Evolutionary conservation across 1,140 invertebrate species (phyloP), one percentile per base, ranked within the genome.

Genomic region (Cotesia vestalis): DNA sequence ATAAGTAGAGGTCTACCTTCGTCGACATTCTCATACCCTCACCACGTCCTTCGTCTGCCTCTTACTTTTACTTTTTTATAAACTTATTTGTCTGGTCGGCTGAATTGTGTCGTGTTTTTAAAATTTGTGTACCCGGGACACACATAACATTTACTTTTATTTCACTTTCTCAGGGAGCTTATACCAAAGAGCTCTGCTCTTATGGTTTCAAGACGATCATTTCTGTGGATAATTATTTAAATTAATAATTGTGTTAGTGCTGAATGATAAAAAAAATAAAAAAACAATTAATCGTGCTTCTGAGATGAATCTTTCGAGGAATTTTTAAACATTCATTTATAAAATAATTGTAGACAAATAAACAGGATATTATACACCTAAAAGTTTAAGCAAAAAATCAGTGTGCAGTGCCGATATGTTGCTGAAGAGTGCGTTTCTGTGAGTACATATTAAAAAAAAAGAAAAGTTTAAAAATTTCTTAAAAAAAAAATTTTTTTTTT

Each of bases 1-100:
- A 86, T 85, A 86, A 86, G 84, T 86, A 86, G 83, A 85, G 83
- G 84, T 78, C 79, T 83, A 82, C 80, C 73, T 84, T 84, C 82
- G 81, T 83, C 81, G 80, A 77, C 81, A 82, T 86, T 82, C 84
- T 84, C 84, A 86, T 86, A 86, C 82, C 83, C 83, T 85, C 84
- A 84, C 82, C 77, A 84, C 82, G 82, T 85, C 80, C 83, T 82
- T 85, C 83, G 80, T 78, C 80, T 78, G 79, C 79, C 79, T 81
- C 79, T 81, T 81, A 81, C 83, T 85, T 82, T 85, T 85, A 83
- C 83, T 73, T 77, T 75, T 77, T 75, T 69, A 73, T 64, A 59
- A 57, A 51, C 52, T 57, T 38, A 59, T 51, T 64, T 36, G 35
- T 27, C 55, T 38, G 63, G 36, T 72, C 63, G 34, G 40, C 63